Base-by-base conservation (phyloP, 2,888 invertebrate species). In the Dioctria rufipes region DNA sequence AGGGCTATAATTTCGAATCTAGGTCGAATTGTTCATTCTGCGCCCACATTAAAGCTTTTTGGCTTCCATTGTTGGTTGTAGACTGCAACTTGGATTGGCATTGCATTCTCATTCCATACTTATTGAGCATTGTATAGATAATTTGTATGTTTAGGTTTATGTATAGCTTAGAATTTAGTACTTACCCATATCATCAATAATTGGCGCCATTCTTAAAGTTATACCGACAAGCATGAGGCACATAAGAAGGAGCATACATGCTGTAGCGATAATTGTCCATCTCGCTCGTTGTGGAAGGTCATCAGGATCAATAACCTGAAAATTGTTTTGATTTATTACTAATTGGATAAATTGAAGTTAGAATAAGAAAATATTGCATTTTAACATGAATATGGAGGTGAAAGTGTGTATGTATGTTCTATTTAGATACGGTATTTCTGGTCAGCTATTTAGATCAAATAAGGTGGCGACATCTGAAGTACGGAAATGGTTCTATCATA, bases 111-210 rank as follows among this genome's bases (percentile, higher is more conserved):
- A 25, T 25, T 25, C 2, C 25, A 25, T 25, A 25, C 25, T 25
- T 46, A 46, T 1, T 5, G 49, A 2, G 49, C 6, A 46, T 6
- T 9, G 49, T 46, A 46, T 6, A 46, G 25, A 46, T 9, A 5
- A 46, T 5, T 8, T 46, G 46, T 46, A 46, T 8, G 5, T 46
- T 46, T 46, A 46, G 46, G 5, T 46, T 46, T 46, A 46, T 46
- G 8, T 46, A 46, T 46, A 46, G 46, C 2, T 46, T 3, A n/a
- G 8, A 2, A 54, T 54, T 11, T 8, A 54, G 54, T 40, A 93
- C 95, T 94, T 90, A 97, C 97, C 97, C 94, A 97, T 95, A 86
- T 97, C 97, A 88, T 98, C 97, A 86, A 98, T 98, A 84, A 97
- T 94, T 9, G 97, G 97, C 11, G 97, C 97, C 96, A 98, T 96